Base-by-base conservation (phyloP, 2,797 vertebrate genomes). In the Sternarchorhynchus goeldii region DNA sequence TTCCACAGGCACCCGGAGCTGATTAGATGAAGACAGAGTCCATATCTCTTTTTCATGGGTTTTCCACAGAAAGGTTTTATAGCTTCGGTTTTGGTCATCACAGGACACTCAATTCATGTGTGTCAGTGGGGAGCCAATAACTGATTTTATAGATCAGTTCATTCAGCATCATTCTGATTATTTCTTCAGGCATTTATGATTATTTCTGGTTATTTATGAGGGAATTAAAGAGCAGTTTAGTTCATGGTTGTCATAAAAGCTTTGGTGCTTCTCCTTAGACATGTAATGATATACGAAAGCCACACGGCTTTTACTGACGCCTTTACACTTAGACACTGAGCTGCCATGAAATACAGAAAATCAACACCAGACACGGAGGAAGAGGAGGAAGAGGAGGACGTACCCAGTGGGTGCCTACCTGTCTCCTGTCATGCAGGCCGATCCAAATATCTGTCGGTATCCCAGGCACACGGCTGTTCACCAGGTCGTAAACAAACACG, bases 361-460 rank as follows among this genome's bases (percentile, higher is more conserved):
- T 41, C 39, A 41, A 10, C 39, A 41, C 39, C 39, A 41, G 39
- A 41, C 8, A 41, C 39, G 10, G 39, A 14, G 45, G 8, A 12
- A 12, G 45, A 12, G 45, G 45, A 50, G 45, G 45, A 50, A 14
- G 45, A 12, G 45, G 45, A 14, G 45, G 45, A 12, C 45, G 2
- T 14, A 12, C 45, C 14, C 45, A 50, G 39, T 12, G 45, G 12
- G 14, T 41, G 50, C 58, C 89, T 84, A 94, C 93, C 93, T 94
- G 91, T 79, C 93, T 91, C 0, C 93, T 88, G 82, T 95, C 93
- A 0, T 93, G 93, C 78, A 95, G 93, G 21, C 93, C 94, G 0
- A 76, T 93, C 93, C 94, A 95, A 84, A 94, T 90, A 87, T 95
- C 92, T 0, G 91, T 93, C 12, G 93, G 94, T 79, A 94, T 94